Percentiles rank a stretch among this genome's conserved stretches.
These are phyloP conservation scores for Corydoras sp. DNA, from an alignment of 2,113 vertebrate species.

Conservation along the genomic window DNA sequence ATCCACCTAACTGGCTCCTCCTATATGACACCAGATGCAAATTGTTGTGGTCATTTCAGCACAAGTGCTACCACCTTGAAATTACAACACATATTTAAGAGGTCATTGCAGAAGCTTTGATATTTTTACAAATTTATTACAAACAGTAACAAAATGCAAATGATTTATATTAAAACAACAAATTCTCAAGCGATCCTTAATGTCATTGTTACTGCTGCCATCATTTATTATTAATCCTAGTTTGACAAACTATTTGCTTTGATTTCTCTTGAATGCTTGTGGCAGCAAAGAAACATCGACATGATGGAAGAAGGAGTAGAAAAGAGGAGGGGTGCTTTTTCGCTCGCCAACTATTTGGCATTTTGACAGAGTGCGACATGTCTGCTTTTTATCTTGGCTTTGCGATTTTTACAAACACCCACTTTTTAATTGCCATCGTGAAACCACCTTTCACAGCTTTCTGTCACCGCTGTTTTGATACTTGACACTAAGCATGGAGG, in stretches of 20 bases:
- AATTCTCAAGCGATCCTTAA: neutral
- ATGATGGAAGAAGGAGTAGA: neutral
- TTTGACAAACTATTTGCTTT: slow-evolving; percentile 2
- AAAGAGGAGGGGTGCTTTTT: neutral
- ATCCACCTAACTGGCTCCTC: too few species aligned
- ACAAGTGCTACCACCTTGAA: too few species aligned
- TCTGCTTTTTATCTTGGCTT: slow-evolving; percentile 36
- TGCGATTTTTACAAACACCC: slow-evolving; percentile 40
- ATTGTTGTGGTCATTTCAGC: too few species aligned
- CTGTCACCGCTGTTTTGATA: slow-evolving; percentile 25
- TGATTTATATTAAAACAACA: neutral
- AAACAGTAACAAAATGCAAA: too few species aligned
- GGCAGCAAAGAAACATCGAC: slow-evolving; percentile 11
- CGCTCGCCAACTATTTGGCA: slow-evolving; percentile 37
- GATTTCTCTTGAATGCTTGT: slow-evolving; percentile 6
- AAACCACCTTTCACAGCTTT: slow-evolving; percentile 37
- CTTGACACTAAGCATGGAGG: slow-evolving; percentile 38
- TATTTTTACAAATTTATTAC: too few species aligned
- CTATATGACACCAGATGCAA: too few species aligned
- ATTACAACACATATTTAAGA: too few species aligned
- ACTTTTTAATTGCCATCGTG: slow-evolving; percentile 32
- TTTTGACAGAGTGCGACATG: slow-evolving; percentile 28
- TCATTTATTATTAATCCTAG: slow-evolving; percentile 6
- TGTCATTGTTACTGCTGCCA: neutral
- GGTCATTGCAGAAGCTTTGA: too few species aligned